phyloP scores from a whole-genome alignment of 2,888 invertebrate genomes.

The Lasioglossum vierecki region DNA sequence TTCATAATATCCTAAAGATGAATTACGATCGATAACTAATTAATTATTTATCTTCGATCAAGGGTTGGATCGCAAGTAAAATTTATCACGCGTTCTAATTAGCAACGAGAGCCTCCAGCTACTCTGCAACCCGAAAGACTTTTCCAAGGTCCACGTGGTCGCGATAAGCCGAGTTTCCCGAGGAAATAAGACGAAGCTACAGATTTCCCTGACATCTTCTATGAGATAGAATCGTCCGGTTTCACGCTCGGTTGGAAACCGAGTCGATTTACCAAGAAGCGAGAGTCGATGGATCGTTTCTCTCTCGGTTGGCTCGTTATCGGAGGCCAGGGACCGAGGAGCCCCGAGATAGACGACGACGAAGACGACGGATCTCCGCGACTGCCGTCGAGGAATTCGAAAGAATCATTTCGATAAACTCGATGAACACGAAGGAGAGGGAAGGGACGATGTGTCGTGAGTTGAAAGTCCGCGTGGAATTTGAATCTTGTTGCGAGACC shows the following conservation, averaged over 20 bases:
- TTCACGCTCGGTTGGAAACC: conserved; percentile 38
- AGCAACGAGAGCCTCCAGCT: not conserved
- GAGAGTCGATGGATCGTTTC: not conserved
- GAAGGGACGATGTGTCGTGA: not conserved
- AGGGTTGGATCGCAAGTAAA: not conserved
- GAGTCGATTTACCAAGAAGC: conserved; percentile 9
- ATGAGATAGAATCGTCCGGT: not conserved
- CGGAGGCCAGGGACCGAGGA: conserved; percentile 33
- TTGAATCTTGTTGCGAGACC: conserved; percentile 26
- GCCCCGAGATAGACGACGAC: conserved; percentile 6
- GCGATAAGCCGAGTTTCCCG: not conserved
- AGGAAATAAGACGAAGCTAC: not conserved
- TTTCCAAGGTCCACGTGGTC: not conserved
- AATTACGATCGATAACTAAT: too few species aligned
- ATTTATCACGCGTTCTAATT: not conserved
- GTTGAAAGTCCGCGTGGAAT: conserved; percentile 45
- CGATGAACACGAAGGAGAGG: not conserved
- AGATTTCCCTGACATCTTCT: not conserved
- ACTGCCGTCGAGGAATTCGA: conserved; percentile 42
- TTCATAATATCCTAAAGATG: too few species aligned
- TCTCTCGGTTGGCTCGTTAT: conserved; percentile 44
- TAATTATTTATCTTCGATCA: too few species aligned
- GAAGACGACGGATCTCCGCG: conserved; percentile 6
- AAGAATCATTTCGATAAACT: conserved; percentile 52
- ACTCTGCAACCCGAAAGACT: not conserved